phyloP scores from a whole-genome alignment of 2,113 vertebrate species.

The Benitochromis conjunctus region DNA sequence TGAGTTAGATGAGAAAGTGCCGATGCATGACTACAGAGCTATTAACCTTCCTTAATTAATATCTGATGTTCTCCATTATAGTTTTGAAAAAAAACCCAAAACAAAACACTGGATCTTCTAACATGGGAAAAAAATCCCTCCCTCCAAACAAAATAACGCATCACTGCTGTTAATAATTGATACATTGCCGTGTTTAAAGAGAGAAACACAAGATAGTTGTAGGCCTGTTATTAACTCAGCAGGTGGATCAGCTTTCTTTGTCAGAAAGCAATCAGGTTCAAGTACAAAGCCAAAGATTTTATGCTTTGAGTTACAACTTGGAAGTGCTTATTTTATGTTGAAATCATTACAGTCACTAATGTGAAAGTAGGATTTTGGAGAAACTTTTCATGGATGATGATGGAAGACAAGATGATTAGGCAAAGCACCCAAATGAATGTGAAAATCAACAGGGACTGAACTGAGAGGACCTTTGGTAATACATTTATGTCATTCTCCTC shows the following conservation, averaged over 20 bases:
- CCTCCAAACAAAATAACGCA: no score
- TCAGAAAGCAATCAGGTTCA: not conserved
- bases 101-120: not conserved
- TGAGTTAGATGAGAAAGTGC: not conserved
- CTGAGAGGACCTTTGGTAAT: not conserved
- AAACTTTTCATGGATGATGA: not conserved
- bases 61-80: not conserved
- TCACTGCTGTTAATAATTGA: not conserved
- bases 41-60: not conserved
- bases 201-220: not conserved
- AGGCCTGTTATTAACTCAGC: not conserved
- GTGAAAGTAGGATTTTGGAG: not conserved
- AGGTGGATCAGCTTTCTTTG: not conserved
- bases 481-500: not conserved
- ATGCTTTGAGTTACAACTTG: not conserved
- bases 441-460: not conserved
- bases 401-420: not conserved
- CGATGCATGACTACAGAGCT: not conserved
- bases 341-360: not conserved
- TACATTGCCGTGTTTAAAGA: not conserved
- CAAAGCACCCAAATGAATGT: not conserved
- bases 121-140: not conserved
- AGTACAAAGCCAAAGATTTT: not conserved
- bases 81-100: not conserved
- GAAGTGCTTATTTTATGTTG: not conserved